Base-by-base conservation (phyloP, 2,113 vertebrate species). In the Tringa solitaria region DNA sequence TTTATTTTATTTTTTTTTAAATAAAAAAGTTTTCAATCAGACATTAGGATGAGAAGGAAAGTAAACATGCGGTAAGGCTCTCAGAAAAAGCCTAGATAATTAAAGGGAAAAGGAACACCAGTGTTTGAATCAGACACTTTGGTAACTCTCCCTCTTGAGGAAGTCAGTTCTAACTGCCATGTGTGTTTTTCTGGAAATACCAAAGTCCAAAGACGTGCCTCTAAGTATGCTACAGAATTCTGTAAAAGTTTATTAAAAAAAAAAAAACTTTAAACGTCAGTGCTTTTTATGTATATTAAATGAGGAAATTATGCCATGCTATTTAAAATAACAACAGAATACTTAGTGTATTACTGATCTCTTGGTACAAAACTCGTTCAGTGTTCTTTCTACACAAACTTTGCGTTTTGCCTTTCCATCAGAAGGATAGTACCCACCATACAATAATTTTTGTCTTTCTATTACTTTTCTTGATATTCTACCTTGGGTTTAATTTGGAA, bases 401-500 rank as follows among this genome's bases (percentile, higher is more conserved):
- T 93, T 9, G 3, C 19, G 48, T 41, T 91, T 72, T n/a, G 70
- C 18, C 51, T 94, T 96, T 83, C n/a, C 30, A 30, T 53, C n/a
- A 89, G 61, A 74, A 84, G 81, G 46, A 50, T 7, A 45, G 35
- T 11, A 79, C 39, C 26, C 64, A 73, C 33, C 13, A 41, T 59
- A 30, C 39, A 65, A 89, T 79, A 96, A 91, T 81, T 85, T 86
- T 50, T 46, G 61, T 86, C 28, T 80, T 91, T 84, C 50, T 64
- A 35, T 91, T 94, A 54, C 54, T 91, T 95, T 63, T 37, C 12
- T 91, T 91, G 9, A 54, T 83, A 45, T 57, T 84, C 60, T 90
- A 70, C 61, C 89, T 91, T 32, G 60, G 41, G 53, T 84, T 90
- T 53, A n/a, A 94, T 94, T 96, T 93, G 60, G 87, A 94, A 60